Conservation (phyloP, 2,797 vertebrate genomes). For the Malacoraja senta region DNA sequence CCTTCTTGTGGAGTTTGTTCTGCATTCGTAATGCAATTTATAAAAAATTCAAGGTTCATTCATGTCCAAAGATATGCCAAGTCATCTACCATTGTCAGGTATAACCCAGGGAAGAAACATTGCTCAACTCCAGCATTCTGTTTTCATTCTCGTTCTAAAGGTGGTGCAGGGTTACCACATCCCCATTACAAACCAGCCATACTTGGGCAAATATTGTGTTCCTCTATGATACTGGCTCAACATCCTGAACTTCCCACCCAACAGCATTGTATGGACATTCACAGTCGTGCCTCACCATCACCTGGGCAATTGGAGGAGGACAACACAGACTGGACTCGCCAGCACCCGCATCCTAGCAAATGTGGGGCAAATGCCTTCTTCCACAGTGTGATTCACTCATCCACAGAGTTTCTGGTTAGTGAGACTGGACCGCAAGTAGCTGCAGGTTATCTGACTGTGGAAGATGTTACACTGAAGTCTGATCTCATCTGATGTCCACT, state of each 20-base stretch:
- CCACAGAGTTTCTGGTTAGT: not conserved
- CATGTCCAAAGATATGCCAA: conserved; percentile 15
- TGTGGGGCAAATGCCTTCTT: too few relatives aligned
- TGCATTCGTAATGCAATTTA: conserved; percentile 8
- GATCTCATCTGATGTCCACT: not conserved
- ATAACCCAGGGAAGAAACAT: not conserved
- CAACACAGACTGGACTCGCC: too few relatives aligned
- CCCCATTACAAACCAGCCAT: too few relatives aligned
- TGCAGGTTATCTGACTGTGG: not conserved
- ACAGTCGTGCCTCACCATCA: too few relatives aligned
- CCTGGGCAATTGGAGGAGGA: too few relatives aligned
- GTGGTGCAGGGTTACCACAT: too few relatives aligned
- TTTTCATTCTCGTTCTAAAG: not conserved
- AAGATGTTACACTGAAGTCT: not conserved
- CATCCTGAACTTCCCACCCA: too few relatives aligned
- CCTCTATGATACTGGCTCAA: too few relatives aligned
- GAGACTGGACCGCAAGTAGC: not conserved
- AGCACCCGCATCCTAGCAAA: too few relatives aligned
- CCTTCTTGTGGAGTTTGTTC: not conserved
- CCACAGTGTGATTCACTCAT: not conserved
- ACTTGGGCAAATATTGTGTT: too few relatives aligned
- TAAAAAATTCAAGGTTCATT: conserved; percentile 21
- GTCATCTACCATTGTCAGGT: not conserved
- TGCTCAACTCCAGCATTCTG: not conserved
- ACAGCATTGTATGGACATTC: too few relatives aligned